A percentile compares a stretch with the other conserved stretches of the same genome.
These are phyloP conservation scores for Cnemophilus loriae DNA, from an alignment of 2,113 vertebrate species.

Conservation along the genomic window DNA sequence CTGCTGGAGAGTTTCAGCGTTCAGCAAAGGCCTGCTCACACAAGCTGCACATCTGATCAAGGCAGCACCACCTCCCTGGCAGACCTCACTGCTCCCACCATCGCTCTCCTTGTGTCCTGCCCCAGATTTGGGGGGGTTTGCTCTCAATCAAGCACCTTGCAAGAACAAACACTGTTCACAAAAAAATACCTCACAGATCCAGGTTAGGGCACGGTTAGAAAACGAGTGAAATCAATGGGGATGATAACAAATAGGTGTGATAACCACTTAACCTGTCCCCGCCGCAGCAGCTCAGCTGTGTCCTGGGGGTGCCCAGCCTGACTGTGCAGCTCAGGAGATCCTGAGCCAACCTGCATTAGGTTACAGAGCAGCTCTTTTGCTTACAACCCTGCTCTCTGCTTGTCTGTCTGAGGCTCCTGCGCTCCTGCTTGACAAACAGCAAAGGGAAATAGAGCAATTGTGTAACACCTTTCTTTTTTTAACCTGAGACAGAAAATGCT, in stretches of 20 bases:
- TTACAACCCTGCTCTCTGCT: neutral
- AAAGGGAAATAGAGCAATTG: constrained; percentile 39
- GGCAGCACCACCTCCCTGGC: neutral
- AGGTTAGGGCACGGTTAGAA: neutral
- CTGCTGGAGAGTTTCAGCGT: neutral
- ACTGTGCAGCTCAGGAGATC: neutral
- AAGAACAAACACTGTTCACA: neutral
- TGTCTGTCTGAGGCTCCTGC: neutral
- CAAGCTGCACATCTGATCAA: neutral
- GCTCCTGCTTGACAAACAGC: neutral
- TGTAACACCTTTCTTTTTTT: constrained; percentile 45
- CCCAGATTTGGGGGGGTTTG: neutral
- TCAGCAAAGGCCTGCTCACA: neutral
- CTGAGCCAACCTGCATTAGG: neutral
- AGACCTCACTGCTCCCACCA: neutral
- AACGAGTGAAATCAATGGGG: neutral
- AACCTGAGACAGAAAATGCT: constrained; percentile 26
- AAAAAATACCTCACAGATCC: neutral
- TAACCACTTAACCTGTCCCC: neutral
- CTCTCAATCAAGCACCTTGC: neutral
- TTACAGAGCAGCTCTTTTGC: neutral
- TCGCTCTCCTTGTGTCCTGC: neutral
- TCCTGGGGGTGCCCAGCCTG: neutral
- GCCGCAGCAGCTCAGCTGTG: neutral
- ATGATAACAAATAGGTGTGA: neutral